Evolutionary conservation across 1,140 invertebrate species (phyloP).

Genomic region (Zaprionus taronus): DNA sequence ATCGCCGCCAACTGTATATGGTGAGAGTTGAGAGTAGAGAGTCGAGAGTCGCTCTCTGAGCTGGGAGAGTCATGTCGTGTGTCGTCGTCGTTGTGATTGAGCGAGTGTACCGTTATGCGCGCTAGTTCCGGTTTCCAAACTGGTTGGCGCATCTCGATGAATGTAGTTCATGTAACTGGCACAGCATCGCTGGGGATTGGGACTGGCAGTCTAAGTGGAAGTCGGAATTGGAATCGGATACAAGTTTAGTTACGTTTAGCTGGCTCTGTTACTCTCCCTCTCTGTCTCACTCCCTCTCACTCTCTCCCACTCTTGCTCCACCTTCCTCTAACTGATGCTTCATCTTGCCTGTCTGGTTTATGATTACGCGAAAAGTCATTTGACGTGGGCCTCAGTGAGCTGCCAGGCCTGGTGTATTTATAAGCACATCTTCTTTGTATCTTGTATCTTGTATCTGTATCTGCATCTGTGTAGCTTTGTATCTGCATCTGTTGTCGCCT

Average conservation of each 20-base stretch:
- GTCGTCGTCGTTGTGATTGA: background rate
- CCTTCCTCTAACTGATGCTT: background rate
- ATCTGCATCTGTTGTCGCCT: constrained; percentile 41
- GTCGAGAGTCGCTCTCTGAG: constrained; percentile 4
- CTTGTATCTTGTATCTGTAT: constrained; percentile 15
- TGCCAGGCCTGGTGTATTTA: constrained; percentile 11
- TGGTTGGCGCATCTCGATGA: constrained; percentile 50
- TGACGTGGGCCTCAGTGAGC: constrained; percentile 34
- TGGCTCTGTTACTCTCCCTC: background rate
- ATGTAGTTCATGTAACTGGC: constrained; percentile 79
- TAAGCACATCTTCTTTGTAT: constrained; percentile 16
- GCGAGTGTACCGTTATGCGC: constrained; percentile 68
- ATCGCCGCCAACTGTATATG: constrained; percentile 26
- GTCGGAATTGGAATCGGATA: background rate
- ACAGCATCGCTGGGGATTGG: constrained; percentile 31
- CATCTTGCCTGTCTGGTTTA: constrained; percentile 47
- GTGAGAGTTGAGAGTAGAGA: constrained; percentile 44
- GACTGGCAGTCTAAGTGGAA: constrained; percentile 32
- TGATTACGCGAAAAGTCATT: constrained; percentile 76
- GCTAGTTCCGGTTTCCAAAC: constrained; percentile 78
- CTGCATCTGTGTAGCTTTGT: constrained; percentile 8
- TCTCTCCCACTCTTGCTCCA: background rate
- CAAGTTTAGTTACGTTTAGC: constrained; percentile 21
- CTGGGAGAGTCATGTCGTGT: constrained; percentile 14
- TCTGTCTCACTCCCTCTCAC: background rate